Evolutionary conservation across 2,797 vertebrate species (phyloP), one percentile per base, ranked within the genome.

Genomic region (Enteromius anoplus): DNA sequence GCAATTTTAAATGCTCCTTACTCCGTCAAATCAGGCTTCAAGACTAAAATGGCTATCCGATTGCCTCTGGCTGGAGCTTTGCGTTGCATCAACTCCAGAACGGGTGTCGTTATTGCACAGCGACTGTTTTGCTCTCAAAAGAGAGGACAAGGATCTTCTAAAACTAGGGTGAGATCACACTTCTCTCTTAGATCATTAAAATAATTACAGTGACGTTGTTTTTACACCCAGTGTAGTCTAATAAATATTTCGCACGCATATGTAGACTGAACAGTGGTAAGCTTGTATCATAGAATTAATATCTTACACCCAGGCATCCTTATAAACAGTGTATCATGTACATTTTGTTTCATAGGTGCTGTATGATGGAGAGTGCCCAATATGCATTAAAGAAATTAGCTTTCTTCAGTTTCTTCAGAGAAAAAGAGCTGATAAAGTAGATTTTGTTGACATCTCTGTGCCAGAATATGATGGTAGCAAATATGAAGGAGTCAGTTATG

Each of bases 321-420:
- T 26, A 26, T 60, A 14, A n/a, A 3, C 49, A 58, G 1, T 40
- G 53, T 29, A 23, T 78, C 21, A 7, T 73, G 32, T 75, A 34
- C 1, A 5, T 40, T 19, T 51, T 75, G 6, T 64, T 15, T 85
- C 85, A 49, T 86, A 93, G 93, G 91, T 92, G 73, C 86, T 94
- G 69, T 93, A 93, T 64, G 92, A 93, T 87, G 92, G 91, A 5
- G 90, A 90, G 37, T 93, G 92, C 88, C 92, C 92, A 21, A 85
- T 93, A 75, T 93, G 92, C 85, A 91, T 93, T 21, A 92, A 87
- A 4, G 92, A 94, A 88, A 93, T 94, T 71, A 78, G 65, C 2
- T 88, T 93, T 71, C 91, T 94, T 15, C 83, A 91, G 86, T 93
- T 88, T 84, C 85, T 94, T 84, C 91, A 93, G 83, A 90, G 62